A percentile compares a stretch with the other conserved stretches of the same genome.
Conservation (phyloP, 2,113 vertebrate species). For the Columba livia region DNA sequence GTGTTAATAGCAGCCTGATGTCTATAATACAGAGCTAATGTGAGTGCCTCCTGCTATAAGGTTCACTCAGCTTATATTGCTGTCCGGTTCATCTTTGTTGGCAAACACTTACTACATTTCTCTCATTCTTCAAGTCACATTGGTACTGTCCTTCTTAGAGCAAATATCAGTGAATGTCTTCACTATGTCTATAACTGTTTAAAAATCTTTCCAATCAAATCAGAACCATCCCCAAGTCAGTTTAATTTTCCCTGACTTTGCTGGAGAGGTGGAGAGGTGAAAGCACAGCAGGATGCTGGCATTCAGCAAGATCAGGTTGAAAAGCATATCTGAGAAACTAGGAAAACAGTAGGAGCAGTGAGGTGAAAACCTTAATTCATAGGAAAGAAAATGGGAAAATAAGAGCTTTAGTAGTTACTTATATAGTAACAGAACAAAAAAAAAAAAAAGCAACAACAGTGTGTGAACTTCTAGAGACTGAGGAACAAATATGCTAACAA, state of each 20-base stretch:
- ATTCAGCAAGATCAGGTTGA: conserved; percentile 3
- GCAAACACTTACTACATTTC: not conserved
- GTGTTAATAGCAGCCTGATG: not conserved
- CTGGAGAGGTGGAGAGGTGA: conserved; percentile 24
- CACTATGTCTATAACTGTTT: not conserved
- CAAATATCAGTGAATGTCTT: not conserved
- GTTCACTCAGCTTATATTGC: not conserved
- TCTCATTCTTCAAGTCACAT: not conserved
- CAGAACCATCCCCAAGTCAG: not conserved
- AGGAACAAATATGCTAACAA: not conserved
- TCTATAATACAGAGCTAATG: not conserved
- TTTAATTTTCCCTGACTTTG: conserved; percentile 8
- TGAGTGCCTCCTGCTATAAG: not conserved
- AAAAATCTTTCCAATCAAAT: conserved; percentile 40
- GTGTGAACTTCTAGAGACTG: not conserved
- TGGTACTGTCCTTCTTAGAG: conserved; percentile 8
- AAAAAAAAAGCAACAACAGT: not conserved
- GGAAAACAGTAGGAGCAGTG: conserved; percentile 5
- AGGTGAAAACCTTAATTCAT: not conserved
- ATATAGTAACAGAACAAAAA: not conserved
- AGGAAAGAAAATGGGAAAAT: not conserved
- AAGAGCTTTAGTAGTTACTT: not conserved
- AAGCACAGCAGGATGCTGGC: conserved; percentile 8
- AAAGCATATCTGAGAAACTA: conserved; percentile 13
- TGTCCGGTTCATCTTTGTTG: not conserved